Conservation (phyloP, 2,797 vertebrate species). For the Centropyge bicolor region DNA sequence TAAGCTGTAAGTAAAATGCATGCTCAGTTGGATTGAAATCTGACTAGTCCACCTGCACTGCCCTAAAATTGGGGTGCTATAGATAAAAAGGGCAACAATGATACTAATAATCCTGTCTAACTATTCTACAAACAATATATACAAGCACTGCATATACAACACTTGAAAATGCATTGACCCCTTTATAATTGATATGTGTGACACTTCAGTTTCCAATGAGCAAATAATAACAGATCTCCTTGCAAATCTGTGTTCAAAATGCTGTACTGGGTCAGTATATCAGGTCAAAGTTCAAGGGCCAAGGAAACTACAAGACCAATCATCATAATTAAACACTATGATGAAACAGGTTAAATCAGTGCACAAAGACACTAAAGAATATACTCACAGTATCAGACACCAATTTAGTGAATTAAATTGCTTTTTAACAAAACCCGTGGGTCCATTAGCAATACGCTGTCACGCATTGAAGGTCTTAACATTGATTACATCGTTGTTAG, state of each 20-base stretch:
- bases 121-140: background rate
- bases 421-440: constrained; percentile 5
- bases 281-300: constrained; percentile 9
- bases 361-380: background rate
- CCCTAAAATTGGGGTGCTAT: background rate
- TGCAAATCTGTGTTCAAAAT: background rate
- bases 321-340: background rate
- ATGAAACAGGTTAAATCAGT: background rate
- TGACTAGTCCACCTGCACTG: background rate
- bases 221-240: background rate
- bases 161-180: background rate
- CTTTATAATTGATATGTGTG: background rate
- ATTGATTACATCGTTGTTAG: constrained; percentile 61
- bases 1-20: background rate
- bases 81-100: background rate
- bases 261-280: background rate
- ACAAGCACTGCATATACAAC: background rate
- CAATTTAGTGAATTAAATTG: constrained; percentile 17
- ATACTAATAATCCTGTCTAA: background rate
- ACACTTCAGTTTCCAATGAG: background rate
- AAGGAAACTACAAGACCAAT: background rate
- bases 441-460: constrained; percentile 19
- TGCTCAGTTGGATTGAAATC: background rate
- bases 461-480: constrained; percentile 23
- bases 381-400: background rate